A percentile compares a stretch with the other conserved stretches of the same genome.
Conservation (phyloP, 2,797 vertebrate species). For the Triplophysa yarkandensis region DNA sequence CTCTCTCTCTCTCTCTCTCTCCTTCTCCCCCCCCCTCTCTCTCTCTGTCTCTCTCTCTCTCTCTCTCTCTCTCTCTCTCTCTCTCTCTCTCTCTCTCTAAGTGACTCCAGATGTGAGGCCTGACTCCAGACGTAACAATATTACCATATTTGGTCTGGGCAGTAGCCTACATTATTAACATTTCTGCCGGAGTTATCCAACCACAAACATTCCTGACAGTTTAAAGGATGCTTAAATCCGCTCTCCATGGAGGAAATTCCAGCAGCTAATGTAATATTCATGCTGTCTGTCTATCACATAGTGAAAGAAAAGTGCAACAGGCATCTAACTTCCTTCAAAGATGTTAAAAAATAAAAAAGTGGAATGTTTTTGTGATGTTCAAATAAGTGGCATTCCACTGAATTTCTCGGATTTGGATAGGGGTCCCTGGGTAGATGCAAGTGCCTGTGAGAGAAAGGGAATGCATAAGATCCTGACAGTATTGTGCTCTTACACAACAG, state of each 20-base stretch:
- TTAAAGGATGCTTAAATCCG: constrained; percentile 96
- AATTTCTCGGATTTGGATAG: constrained; percentile 68
- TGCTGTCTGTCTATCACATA: constrained; percentile 85
- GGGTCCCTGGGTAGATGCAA: constrained; percentile 41
- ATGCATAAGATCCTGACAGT: constrained; percentile 5
- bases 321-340: constrained; percentile 78
- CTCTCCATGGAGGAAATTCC: constrained; percentile 93
- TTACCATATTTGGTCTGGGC: constrained; percentile 99
- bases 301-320: constrained; percentile 69
- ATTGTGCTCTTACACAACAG: not conserved
- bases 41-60: constrained; percentile 66
- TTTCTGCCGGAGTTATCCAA: constrained; percentile 91
- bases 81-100: constrained; percentile 79
- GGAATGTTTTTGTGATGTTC: constrained; percentile 65
- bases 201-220: constrained; percentile 97
- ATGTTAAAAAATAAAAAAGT: constrained; percentile 64
- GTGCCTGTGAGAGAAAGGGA: constrained; percentile 21
- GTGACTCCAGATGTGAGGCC: constrained; percentile 93
- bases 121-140: constrained; percentile 97
- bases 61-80: constrained; percentile 61
- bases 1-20: constrained; percentile 57
- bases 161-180: constrained; percentile 98
- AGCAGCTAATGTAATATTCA: constrained; percentile 83
- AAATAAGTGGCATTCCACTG: constrained; percentile 74
- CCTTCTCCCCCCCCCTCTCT: constrained; percentile 55